phyloP scores from a whole-genome alignment of 2,113 vertebrate species.

The Antigone vipio region DNA sequence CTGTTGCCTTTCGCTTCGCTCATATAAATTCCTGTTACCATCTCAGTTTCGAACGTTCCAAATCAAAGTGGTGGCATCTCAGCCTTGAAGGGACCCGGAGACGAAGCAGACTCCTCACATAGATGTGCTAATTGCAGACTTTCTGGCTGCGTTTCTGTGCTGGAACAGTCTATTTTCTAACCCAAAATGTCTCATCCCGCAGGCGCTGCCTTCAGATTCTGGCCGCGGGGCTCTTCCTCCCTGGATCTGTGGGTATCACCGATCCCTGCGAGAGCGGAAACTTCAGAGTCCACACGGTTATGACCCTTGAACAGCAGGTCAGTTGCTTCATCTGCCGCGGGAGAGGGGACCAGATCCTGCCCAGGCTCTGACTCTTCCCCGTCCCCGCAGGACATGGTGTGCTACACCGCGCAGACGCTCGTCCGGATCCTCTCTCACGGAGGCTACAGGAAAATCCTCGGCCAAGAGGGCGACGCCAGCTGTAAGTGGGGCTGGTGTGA shows the following conservation, averaged over 20 bases:
- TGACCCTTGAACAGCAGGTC: slow-evolving; percentile 98
- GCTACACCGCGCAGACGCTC: slow-evolving; percentile 94
- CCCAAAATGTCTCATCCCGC: fast-evolving
- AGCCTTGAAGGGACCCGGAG: neutral
- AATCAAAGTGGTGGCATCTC: fast-evolving
- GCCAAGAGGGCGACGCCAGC: slow-evolving; percentile 93
- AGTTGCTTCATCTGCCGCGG: fast-evolving
- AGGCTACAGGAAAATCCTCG: slow-evolving; percentile 94
- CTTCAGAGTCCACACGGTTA: slow-evolving; percentile 95
- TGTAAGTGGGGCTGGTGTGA: slow-evolving; percentile 75
- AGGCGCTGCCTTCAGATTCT: slow-evolving; percentile 97
- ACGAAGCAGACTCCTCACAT: fast-evolving
- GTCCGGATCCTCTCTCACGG: slow-evolving; percentile 94
- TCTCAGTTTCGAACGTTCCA: fast-evolving
- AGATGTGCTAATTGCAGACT: fast-evolving
- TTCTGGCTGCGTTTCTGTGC: fast-evolving
- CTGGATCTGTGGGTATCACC: slow-evolving; percentile 94
- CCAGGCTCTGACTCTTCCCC: fast-evolving
- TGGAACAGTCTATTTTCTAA: fast-evolving
- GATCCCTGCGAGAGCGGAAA: slow-evolving; percentile 97
- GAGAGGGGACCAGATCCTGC: fast-evolving
- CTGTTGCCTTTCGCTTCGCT: fast-evolving
- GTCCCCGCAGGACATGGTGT: slow-evolving; percentile 88
- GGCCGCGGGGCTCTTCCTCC: slow-evolving; percentile 93
- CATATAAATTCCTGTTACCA: fast-evolving